Evolutionary conservation across 2,797 vertebrate species (phyloP), one percentile per base, ranked within the genome.

Genomic region (Acanthis flammea): DNA sequence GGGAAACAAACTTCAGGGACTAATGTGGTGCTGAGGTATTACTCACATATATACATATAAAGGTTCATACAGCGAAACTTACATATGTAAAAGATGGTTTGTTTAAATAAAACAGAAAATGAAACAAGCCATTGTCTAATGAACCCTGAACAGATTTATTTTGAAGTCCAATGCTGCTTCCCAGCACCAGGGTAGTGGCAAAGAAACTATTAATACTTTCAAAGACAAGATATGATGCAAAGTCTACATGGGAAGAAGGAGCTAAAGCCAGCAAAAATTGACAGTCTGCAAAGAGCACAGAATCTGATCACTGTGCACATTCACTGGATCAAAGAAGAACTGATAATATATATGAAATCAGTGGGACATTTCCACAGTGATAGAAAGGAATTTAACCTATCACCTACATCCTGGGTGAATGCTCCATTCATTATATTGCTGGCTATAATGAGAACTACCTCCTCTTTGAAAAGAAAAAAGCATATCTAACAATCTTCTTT

Each of bases 301-400:
- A 81, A 17, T 62, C 12, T 65, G 16, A 30, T 81, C 35, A 73
- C 33, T 15, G 2, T 44, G 67, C 50, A 62, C 51, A 33, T 66
- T 72, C 33, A 44, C 25, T 42, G 55, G 13, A 70, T 76, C 48
- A 41, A 65, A 94, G 60, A 89, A 76, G 51, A 73, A 31, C 55
- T 70, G 63, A 79, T 55, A 86, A 42, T 44, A 62, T 23, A 10
- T 73, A 37, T 83, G 53, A 86, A 90, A 50, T 61, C 63, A 67
- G 42, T 47, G 61, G 30, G 45, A 83, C 16, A 31, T 54, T 88
- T 92, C 62, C 35, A 74, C 30, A 44, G 55, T 23, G 62, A 86
- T 27, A 81, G 19, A 62, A 76, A 85, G 47, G 25, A 92, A 68
- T 88, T 75, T 65, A 68, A 41, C 54, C 51, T 90, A 50, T 90